These are phyloP conservation scores for Rallus limicola DNA, from an alignment of 2,113 vertebrate genomes.

Conservation along the genomic window DNA sequence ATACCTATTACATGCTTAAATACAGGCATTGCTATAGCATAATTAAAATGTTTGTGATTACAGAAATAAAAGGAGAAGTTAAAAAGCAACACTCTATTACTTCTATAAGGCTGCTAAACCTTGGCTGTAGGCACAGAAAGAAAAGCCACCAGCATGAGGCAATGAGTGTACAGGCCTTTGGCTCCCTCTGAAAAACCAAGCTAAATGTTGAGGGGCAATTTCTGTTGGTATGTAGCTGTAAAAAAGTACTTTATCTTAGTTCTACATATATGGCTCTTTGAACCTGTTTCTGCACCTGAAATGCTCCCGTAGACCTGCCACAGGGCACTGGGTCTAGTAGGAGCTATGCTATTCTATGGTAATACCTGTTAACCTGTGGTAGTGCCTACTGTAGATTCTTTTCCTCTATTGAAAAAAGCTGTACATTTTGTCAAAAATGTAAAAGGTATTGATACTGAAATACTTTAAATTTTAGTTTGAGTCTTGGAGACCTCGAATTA, in stretches of 20 bases:
- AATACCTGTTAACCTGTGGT: background rate
- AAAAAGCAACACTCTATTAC: constrained; percentile 21
- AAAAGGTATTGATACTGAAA: background rate
- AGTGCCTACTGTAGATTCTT: background rate
- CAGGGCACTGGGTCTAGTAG: background rate
- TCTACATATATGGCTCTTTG: background rate
- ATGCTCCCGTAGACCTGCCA: background rate
- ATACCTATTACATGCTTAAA: constrained; percentile 59
- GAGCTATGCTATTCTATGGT: background rate
- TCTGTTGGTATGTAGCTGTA: background rate
- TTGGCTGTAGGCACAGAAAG: background rate
- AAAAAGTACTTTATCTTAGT: background rate
- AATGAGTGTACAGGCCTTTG: background rate
- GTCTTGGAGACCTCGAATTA: background rate
- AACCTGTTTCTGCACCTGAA: background rate
- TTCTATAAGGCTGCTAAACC: background rate
- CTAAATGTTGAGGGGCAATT: background rate
- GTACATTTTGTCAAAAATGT: background rate
- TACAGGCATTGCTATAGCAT: constrained; percentile 7
- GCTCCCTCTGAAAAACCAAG: background rate
- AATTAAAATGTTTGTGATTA: constrained; percentile 64
- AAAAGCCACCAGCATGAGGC: constrained; percentile 28
- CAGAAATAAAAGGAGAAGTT: constrained; percentile 40
- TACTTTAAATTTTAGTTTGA: background rate
- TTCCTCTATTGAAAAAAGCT: background rate